phyloP scores from a whole-genome alignment of 2,888 invertebrate genomes.

The Drosophila ezoana region DNA sequence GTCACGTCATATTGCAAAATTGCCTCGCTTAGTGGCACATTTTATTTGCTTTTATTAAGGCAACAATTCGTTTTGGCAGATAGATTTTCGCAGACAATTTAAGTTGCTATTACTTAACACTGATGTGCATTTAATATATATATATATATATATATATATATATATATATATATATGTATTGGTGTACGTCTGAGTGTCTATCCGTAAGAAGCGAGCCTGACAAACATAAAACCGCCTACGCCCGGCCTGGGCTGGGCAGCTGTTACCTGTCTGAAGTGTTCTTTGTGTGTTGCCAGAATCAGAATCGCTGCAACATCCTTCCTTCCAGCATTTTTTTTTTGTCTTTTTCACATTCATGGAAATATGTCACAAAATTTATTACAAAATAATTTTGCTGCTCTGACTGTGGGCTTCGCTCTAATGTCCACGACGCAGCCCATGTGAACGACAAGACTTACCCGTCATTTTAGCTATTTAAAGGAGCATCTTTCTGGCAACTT shows the following conservation, averaged over 20 bases:
- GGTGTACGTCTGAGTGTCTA: slow-evolving; percentile 20
- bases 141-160: slow-evolving; percentile 39
- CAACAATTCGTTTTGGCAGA: slow-evolving; percentile 45
- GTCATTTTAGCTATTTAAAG: slow-evolving; percentile 54
- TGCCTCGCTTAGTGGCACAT: slow-evolving; percentile 23
- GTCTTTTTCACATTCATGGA: slow-evolving; percentile 64
- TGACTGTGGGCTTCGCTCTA: slow-evolving; percentile 38
- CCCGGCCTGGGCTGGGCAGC: slow-evolving; percentile 60
- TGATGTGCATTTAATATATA: slow-evolving; percentile 76
- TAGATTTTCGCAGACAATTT: slow-evolving; percentile 66
- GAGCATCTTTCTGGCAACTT: slow-evolving; percentile 32
- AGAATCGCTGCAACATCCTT: slow-evolving; percentile 28
- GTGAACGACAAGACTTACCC: slow-evolving; percentile 42
- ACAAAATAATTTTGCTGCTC: slow-evolving; percentile 75
- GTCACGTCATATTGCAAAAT: slow-evolving; percentile 36
- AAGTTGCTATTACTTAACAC: slow-evolving; percentile 63
- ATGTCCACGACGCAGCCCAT: slow-evolving; percentile 40
- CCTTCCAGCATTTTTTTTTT: slow-evolving; percentile 27
- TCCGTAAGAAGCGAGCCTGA: slow-evolving; percentile 22
- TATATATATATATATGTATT: slow-evolving; percentile 20
- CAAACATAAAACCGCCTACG: slow-evolving; percentile 28
- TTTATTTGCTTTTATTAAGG: slow-evolving; percentile 51
- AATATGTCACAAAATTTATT: slow-evolving; percentile 81
- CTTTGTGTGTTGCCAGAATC: slow-evolving; percentile 36
- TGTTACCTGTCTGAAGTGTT: slow-evolving; percentile 72